Conservation (phyloP, 1,140 invertebrate species). For the Hetaerina americana region DNA sequence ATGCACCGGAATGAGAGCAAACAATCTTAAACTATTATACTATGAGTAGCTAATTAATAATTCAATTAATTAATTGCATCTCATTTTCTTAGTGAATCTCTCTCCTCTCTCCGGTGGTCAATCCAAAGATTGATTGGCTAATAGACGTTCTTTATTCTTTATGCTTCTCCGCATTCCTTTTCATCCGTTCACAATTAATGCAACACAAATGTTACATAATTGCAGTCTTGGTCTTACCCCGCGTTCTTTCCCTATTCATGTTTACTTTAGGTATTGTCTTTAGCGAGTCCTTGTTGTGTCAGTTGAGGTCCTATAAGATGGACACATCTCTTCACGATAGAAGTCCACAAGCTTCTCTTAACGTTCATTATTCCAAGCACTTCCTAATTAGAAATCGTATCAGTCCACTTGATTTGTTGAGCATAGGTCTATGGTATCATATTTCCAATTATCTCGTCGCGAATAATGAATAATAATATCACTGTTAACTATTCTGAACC, state of each 20-base stretch:
- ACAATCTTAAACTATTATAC: too few relatives aligned
- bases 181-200: not conserved
- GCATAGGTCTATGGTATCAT: not conserved
- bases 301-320: not conserved
- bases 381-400: not conserved
- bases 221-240: not conserved
- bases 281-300: not conserved
- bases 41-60: too few relatives aligned
- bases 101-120: too few relatives aligned
- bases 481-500: too few relatives aligned
- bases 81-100: too few relatives aligned
- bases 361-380: not conserved
- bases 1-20: too few relatives aligned
- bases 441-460: too few relatives aligned
- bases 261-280: not conserved
- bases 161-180: not conserved
- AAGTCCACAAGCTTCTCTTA: not conserved
- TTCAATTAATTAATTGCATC: too few relatives aligned
- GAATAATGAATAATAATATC: too few relatives aligned
- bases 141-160: not conserved
- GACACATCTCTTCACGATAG: not conserved
- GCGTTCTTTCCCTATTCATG: not conserved
- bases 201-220: too few relatives aligned
- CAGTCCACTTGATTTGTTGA: not conserved
- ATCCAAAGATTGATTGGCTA: not conserved